phyloP scores from a whole-genome alignment of 2,113 vertebrate genomes.

The Cygnus atratus region DNA sequence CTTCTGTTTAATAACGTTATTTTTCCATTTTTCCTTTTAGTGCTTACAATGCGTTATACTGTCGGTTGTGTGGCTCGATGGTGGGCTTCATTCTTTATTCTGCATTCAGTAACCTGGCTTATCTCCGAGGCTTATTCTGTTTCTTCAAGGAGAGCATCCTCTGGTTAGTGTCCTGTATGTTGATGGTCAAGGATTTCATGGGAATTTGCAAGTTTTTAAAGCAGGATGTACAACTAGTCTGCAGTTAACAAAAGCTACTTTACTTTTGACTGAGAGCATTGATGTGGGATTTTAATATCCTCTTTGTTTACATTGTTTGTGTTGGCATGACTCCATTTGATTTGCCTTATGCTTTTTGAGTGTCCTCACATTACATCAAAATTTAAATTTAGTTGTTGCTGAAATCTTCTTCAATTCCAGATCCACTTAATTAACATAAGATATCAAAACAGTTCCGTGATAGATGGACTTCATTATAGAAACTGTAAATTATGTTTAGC shows the following conservation, averaged over 20 bases:
- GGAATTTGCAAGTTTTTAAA: no score
- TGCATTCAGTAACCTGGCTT: slow-evolving; percentile 66
- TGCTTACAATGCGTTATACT: slow-evolving; percentile 79
- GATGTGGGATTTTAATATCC: neutral
- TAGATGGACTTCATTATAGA: neutral
- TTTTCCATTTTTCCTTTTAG: slow-evolving; percentile 58
- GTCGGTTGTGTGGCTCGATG: slow-evolving; percentile 70
- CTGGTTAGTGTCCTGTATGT: slow-evolving; percentile 79
- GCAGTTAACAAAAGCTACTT: neutral
- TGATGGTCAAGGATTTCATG: accelerated
- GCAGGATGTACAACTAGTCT: neutral
- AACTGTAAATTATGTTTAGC: neutral
- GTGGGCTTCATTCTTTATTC: slow-evolving; percentile 83
- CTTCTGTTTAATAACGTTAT: neutral
- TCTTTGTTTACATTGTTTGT: neutral
- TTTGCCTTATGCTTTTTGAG: neutral
- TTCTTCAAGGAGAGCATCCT: slow-evolving; percentile 81
- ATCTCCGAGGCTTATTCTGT: slow-evolving; percentile 83
- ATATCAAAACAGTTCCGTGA: neutral
- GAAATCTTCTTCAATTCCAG: neutral
- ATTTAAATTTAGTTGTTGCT: neutral
- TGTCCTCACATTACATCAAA: neutral
- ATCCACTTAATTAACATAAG: neutral
- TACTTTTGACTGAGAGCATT: neutral
- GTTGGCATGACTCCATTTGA: neutral